Evolutionary conservation across 1,140 invertebrate genomes (phyloP).

Genomic region (Rhizoglyphus robini): DNA sequence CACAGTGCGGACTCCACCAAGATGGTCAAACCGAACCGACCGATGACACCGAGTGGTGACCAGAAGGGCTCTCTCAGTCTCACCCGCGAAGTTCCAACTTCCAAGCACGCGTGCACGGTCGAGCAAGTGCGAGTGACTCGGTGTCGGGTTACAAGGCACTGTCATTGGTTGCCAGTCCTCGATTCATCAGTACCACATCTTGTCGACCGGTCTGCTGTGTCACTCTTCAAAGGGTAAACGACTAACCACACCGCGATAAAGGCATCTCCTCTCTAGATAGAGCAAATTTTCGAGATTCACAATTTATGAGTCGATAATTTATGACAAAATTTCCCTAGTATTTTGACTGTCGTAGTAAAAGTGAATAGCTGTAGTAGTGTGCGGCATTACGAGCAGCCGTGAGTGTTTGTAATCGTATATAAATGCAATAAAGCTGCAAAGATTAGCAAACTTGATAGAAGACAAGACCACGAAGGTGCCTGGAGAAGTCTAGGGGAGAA

Average conservation of each 20-base stretch:
- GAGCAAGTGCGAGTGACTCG: too few relatives aligned
- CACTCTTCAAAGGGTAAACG: too few relatives aligned
- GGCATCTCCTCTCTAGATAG: too few relatives aligned
- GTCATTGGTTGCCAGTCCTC: not conserved
- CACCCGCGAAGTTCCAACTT: too few relatives aligned
- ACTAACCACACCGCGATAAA: too few relatives aligned
- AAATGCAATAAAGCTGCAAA: not conserved
- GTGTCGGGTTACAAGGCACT: not conserved
- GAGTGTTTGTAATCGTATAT: not conserved
- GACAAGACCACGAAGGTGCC: not conserved
- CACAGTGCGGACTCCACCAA: too few relatives aligned
- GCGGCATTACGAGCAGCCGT: not conserved
- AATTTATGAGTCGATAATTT: constrained; percentile 12
- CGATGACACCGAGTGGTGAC: not conserved
- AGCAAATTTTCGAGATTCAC: too few relatives aligned
- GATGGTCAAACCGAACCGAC: too few relatives aligned
- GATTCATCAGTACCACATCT: not conserved
- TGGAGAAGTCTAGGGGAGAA: not conserved
- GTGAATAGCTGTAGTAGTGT: not conserved
- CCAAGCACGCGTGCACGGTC: not conserved
- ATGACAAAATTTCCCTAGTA: constrained; percentile 4
- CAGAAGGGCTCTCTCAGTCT: too few relatives aligned
- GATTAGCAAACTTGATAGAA: constrained; percentile 4
- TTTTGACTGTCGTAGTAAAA: not conserved
- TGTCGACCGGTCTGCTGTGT: too few relatives aligned